Percentiles rank a stretch among this genome's conserved stretches.
phyloP scores from a whole-genome alignment of 2,113 vertebrate genomes.

The Myxocyprinus asiaticus region DNA sequence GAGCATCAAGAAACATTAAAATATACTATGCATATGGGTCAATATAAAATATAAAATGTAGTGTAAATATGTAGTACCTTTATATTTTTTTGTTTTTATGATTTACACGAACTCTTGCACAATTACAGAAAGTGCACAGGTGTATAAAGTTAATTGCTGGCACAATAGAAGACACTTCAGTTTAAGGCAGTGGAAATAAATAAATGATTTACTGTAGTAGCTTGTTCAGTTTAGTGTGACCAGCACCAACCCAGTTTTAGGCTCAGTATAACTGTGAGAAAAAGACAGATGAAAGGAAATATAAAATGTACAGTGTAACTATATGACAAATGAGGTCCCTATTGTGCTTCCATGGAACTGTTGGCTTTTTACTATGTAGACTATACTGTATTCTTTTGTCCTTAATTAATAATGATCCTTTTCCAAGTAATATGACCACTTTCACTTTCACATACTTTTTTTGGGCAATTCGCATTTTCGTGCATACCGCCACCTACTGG shows the following conservation, averaged over 20 bases:
- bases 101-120: not conserved
- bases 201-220: constrained; percentile 15
- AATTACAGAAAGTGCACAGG: constrained; percentile 1
- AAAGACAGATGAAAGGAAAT: not conserved
- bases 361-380: no score
- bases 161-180: not conserved
- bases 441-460: no score
- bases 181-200: constrained; percentile 8
- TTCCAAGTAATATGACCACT: no score
- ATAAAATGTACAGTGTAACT: no score
- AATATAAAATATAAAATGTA: not conserved
- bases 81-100: no score
- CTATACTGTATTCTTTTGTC: no score
- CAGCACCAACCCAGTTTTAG: constrained; percentile 51
- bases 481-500: no score
- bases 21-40: not conserved
- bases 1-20: constrained; percentile 3
- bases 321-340: no score
- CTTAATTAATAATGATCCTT: no score
- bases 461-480: no score
- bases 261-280: constrained; percentile 49
- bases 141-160: constrained; percentile 9
- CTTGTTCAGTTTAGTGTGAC: constrained; percentile 43
- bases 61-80: constrained; percentile 19
- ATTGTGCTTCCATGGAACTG: no score